phyloP scores from a whole-genome alignment of 2,113 vertebrate genomes.

The Carlito syrichta region DNA sequence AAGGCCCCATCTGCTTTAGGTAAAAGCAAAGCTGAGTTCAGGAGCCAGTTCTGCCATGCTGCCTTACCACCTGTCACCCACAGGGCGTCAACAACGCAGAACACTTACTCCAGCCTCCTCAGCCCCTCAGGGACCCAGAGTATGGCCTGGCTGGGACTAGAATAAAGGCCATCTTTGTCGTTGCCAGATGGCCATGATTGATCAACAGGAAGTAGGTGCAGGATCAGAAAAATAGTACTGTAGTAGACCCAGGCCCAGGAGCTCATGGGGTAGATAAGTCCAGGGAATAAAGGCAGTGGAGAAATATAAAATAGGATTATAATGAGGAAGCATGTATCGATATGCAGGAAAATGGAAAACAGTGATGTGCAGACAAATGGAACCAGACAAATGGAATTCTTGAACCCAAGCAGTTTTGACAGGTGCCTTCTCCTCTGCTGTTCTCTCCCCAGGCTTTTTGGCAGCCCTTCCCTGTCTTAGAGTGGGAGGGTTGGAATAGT shows the following conservation, averaged over 20 bases:
- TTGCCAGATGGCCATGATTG: neutral
- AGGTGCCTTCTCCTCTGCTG: neutral
- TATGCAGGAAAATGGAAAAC: neutral
- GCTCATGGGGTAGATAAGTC: fast-evolving
- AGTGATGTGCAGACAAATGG: neutral
- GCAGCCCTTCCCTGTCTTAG: neutral
- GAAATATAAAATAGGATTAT: neutral
- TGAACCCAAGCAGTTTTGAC: no score
- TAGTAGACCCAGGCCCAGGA: no score
- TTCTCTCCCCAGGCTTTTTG: neutral
- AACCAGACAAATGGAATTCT: neutral
- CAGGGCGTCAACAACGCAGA: neutral
- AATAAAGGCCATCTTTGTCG: neutral
- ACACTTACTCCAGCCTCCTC: neutral
- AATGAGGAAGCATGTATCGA: neutral
- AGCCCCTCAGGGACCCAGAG: neutral
- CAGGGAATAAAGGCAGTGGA: neutral
- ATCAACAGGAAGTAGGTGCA: neutral
- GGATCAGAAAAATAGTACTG: neutral
- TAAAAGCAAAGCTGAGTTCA: neutral
- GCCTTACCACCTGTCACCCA: neutral
- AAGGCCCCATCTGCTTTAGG: neutral
- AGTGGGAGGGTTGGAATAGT: neutral
- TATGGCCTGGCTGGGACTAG: neutral
- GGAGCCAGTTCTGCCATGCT: neutral